Conservation (phyloP, 2,797 vertebrate genomes). For the Odontamblyopus rebecca region DNA sequence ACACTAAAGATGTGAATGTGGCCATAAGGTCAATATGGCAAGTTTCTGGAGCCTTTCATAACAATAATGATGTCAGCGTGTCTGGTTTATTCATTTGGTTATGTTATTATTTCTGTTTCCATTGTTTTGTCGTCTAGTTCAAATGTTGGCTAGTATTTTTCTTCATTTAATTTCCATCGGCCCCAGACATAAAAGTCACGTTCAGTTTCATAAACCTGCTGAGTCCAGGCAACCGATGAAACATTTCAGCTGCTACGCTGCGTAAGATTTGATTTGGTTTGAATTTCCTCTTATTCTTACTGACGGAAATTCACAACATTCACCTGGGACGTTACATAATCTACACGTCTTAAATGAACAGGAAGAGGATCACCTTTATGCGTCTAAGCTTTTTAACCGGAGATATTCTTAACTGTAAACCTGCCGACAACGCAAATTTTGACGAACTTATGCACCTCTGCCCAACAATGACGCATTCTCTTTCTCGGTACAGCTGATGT, state of each 20-base stretch:
- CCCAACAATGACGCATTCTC: constrained; percentile 45
- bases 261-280: constrained; percentile 18
- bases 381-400: background rate
- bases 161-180: background rate
- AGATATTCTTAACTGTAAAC: constrained; percentile 12
- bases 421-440: constrained; percentile 26
- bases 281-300: constrained; percentile 7
- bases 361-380: constrained; percentile 11
- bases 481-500: constrained; percentile 57
- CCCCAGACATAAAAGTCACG: background rate
- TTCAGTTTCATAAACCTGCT: background rate
- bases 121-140: too few relatives aligned
- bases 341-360: constrained; percentile 20
- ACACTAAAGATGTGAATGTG: too few relatives aligned
- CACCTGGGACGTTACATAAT: constrained; percentile 19
- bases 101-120: too few relatives aligned
- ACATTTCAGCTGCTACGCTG: background rate
- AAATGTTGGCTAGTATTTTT: background rate
- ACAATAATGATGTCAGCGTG: too few relatives aligned
- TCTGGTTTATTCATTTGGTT: too few relatives aligned
- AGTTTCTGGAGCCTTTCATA: too few relatives aligned
- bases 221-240: background rate
- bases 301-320: constrained; percentile 12
- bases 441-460: constrained; percentile 37
- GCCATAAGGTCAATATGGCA: too few relatives aligned